Evolutionary conservation across 2,113 vertebrate genomes (phyloP), one percentile per base, ranked within the genome.

Genomic region (Pardalotus punctatus): DNA sequence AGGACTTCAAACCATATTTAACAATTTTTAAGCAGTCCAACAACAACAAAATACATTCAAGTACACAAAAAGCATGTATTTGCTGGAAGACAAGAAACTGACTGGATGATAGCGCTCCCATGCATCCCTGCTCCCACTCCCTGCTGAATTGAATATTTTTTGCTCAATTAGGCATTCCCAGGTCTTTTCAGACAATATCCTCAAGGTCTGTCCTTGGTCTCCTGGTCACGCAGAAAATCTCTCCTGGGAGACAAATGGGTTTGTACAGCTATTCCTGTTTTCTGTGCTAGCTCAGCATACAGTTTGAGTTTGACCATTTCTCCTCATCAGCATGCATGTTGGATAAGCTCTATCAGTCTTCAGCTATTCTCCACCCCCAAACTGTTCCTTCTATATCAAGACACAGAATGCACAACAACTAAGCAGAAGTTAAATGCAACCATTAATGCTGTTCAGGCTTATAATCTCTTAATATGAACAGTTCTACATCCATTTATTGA

Each of bases 191-290:
- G 82, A 88, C 31, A 92, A 66, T 8, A 40, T 28, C 60, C n/a
- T 90, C 85, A 95, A 86, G 72, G 72, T 88, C 72, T 93, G 60
- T 71, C 85, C 69, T 96, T 93, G 88, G 76, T 58, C 60, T 92
- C 62, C 87, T 50, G 56, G 50, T 86, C 95, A 96, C 1, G 4
- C 24, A 95, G 74, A 85, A 88, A 93, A 43, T 17, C 67, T 78
- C 93, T 83, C 90, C 48, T 36, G 74, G 72, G 88, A 96, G 90
- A 93, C 64, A 86, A 95, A 88, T 60, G 64, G 29, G 40, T 86
- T 84, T 61, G 72, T 74, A 83, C 36, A 94, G 88, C 79, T 74
- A 81, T 64, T 82, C 50, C 56, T 67, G 58, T 50, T 90, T 88
- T 81, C 81, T 93, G 51, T 70, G 79, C 71, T 73, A 88, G 67